Percentiles rank a stretch among this genome's conserved stretches.
Evolutionary conservation across 2,888 invertebrate species (phyloP).

Genomic region (Globia sparganii): DNA sequence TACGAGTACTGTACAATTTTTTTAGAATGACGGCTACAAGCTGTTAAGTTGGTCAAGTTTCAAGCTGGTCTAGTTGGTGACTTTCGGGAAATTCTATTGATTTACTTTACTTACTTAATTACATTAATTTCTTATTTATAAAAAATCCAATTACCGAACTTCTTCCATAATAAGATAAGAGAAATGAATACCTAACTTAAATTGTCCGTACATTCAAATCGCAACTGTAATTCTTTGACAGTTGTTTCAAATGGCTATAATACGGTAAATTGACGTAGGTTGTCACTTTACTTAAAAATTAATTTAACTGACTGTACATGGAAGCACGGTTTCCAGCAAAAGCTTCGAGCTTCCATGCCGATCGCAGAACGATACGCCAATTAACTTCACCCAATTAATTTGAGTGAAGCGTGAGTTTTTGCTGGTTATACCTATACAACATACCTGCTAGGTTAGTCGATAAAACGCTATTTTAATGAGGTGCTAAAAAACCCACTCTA

Average conservation of each 20-base stretch:
- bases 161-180: not conserved
- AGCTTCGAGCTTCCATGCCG: not conserved
- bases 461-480: constrained; percentile 17
- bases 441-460: not conserved
- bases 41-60: not conserved
- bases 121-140: not conserved
- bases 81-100: not conserved
- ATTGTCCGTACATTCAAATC: not conserved
- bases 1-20: too few species aligned
- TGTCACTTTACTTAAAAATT: not conserved
- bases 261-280: not conserved
- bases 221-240: not conserved
- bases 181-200: not conserved
- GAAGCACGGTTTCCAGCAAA: not conserved
- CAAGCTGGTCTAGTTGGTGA: not conserved
- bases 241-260: not conserved
- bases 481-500: constrained; percentile 22
- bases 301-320: not conserved
- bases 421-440: not conserved
- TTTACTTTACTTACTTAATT: not conserved
- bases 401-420: constrained; percentile 17
- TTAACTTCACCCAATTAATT: constrained; percentile 50
- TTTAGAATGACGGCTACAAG: too few species aligned
- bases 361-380: constrained; percentile 37
- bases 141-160: not conserved